Evolutionary conservation across 2,888 invertebrate species (phyloP), one percentile per base, ranked within the genome.

Genomic region (Trachelus tabidus): DNA sequence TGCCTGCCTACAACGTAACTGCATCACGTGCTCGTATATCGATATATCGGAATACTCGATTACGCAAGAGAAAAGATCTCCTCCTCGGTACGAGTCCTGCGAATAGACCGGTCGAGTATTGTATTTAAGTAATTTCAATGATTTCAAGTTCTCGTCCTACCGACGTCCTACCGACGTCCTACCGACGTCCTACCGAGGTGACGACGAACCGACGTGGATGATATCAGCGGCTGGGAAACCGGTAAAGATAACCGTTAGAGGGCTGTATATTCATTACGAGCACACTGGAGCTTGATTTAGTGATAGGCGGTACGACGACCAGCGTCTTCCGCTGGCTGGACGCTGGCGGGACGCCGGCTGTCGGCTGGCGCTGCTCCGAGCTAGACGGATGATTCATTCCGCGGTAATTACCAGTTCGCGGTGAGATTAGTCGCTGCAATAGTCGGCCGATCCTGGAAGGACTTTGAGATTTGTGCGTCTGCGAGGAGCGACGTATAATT

Each of bases 321-420:
- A 77, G 80, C 80, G 80, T 81, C 80, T 81, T 77, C 76, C 77
- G 73, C 75, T 35, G 73, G 35, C 73, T 73, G 74, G 80, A 79
- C 77, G 77, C 40, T 73, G 23, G 40, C 40, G 6, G 23, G 40
- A 40, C 56, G 56, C 23, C 23, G 56, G 56, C 56, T 56, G 56
- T 56, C 56, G 56, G 23, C 9, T 1, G 56, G 9, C 56, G 23
- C 56, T 56, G 56, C 23, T 56, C 23, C 23, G 56, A 77, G 74
- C 69, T 77, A 75, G 74, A 73, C 83, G 87, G 86, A 88, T 88
- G 87, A 89, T 89, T 89, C 89, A 88, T 88, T 89, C 80, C 86
- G 80, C 81, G 85, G 86, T 89, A 89, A 89, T 89, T 89, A 88
- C 86, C 86, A 84, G 85, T 85, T 83, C 83, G 83, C 85, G 83